Conservation (phyloP, 2,113 vertebrate genomes). For the Crotalus tigris region DNA sequence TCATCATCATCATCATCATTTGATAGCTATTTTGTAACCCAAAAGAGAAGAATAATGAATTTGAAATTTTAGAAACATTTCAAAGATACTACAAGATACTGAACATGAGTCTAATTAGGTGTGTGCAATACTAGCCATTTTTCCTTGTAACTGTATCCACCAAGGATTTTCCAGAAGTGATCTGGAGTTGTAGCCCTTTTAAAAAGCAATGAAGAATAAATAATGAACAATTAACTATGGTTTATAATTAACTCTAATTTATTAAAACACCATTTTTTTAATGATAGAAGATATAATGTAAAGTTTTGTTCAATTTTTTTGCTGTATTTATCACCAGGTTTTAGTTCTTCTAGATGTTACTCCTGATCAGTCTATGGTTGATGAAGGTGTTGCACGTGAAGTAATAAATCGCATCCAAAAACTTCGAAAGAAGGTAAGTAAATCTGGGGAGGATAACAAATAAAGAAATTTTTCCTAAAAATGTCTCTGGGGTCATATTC, state of each 20-base stretch:
- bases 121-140: background rate
- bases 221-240: background rate
- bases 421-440: constrained; percentile 91
- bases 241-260: background rate
- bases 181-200: background rate
- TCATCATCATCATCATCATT: too few relatives aligned
- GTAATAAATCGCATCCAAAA: constrained; percentile 99
- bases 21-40: background rate
- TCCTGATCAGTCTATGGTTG: constrained; percentile 94
- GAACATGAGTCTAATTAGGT: background rate
- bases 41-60: background rate
- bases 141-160: background rate
- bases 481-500: background rate
- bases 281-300: background rate
- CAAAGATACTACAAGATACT: background rate
- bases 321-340: constrained; percentile 68
- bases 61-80: background rate
- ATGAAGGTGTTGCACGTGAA: constrained; percentile 93
- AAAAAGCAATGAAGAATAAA: background rate
- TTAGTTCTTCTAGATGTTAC: constrained; percentile 89
- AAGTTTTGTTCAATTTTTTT: background rate
- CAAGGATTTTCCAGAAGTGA: background rate
- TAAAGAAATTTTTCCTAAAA: background rate
- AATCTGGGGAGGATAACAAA: background rate
- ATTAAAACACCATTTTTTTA: background rate